Conservation (phyloP, 1,140 invertebrate species). For the Lepidostoma basale region DNA sequence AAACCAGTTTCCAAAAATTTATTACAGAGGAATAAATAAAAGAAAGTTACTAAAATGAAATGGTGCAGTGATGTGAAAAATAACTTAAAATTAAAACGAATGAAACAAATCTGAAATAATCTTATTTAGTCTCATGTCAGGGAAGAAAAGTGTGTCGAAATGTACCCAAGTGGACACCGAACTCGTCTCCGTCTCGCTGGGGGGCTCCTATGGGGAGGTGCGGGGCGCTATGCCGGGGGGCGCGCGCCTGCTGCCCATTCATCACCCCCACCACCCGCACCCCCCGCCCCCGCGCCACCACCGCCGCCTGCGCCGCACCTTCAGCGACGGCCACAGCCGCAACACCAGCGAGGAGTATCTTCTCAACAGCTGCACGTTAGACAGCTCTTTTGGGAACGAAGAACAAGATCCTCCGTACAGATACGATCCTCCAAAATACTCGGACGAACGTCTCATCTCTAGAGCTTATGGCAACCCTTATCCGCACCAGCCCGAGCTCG, state of each 20-base stretch:
- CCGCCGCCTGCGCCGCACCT: slow-evolving; percentile 36
- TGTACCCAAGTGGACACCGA: slow-evolving; percentile 45
- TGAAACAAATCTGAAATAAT: not conserved
- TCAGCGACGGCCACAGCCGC: slow-evolving; percentile 40
- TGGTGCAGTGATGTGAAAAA: not conserved
- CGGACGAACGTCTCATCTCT: slow-evolving; percentile 35
- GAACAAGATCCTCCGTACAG: slow-evolving; percentile 19
- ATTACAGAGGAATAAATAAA: no score
- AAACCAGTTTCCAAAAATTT: not conserved
- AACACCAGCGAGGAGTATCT: slow-evolving; percentile 43
- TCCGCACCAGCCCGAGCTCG: slow-evolving; percentile 28
- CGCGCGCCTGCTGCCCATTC: not conserved
- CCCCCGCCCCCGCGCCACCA: slow-evolving; percentile 24
- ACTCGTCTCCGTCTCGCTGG: slow-evolving; percentile 38
- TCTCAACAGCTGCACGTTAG: slow-evolving; percentile 35
- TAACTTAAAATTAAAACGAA: not conserved
- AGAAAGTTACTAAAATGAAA: no score
- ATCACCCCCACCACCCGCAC: not conserved
- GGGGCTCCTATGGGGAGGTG: not conserved
- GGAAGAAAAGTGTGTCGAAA: slow-evolving; percentile 44
- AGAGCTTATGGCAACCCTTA: slow-evolving; percentile 25
- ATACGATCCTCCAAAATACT: slow-evolving; percentile 26
- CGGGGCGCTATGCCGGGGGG: slow-evolving; percentile 4
- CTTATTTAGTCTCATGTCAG: slow-evolving; percentile 40
- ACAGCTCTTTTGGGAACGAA: slow-evolving; percentile 37